Evolutionary conservation across 2,113 vertebrate genomes (phyloP), one percentile per base, ranked within the genome.

Genomic region (Rhea pennata): DNA sequence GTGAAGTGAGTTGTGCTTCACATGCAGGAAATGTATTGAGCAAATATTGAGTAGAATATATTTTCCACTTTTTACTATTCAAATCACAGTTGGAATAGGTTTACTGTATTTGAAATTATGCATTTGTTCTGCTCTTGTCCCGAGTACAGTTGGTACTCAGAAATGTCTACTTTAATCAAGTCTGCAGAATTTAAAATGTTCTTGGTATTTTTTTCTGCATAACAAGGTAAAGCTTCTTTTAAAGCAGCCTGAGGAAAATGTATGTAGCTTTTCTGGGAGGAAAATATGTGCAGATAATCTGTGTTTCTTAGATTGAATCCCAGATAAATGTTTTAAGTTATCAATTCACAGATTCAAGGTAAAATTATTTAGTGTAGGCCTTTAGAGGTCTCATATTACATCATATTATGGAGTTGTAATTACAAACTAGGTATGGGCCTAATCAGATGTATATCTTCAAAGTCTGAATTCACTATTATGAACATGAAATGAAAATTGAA

Each of bases 81-180:
- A 76, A 83, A 79, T 31, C 90, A 65, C 33, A 50, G 15, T 14
- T 83, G 16, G 44, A 84, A 86, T 62, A 72, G 12, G 9, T 69
- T 78, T 79, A 39, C 50, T 80, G 51, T 15, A 17, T 64, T 73
- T 85, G 21, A 69, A 89, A 72, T 23, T 24, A 39, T 15, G 3
- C 40, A 62, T 94, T 85, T 91, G 4, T 66, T 93, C 62, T 91
- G 11, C 50, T 87, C 10, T 53, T 91, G 50, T 79, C 65, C 56
- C 0, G 0, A 78, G 12, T 36, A 9, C 65, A n/a, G 54, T 10
- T 87, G 61, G 20, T 75, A 7, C 16, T 91, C 56, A 92, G 48
- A 89, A 92, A 89, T 69, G 10, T 3, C 21, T 67, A 36, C 58
- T 91, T 93, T 78, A 95, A 61, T 81, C 31, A 92, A 92, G 69